Evolutionary conservation across 2,797 vertebrate genomes (phyloP), one percentile per base, ranked within the genome.

Genomic region (Smutsia temminckii): DNA sequence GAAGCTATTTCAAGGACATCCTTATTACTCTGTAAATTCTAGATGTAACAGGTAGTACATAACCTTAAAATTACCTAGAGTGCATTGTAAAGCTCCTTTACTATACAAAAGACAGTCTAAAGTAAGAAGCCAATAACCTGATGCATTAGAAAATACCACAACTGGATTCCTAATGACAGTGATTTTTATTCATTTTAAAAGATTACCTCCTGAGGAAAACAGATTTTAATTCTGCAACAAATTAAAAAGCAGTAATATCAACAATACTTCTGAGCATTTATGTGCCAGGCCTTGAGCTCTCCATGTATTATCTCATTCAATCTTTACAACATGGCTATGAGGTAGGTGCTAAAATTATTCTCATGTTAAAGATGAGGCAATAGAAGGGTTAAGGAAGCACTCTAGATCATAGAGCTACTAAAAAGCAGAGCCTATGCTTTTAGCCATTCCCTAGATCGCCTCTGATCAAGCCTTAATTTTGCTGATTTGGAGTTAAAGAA

Each of bases 181-280:
- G 27, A 42, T 74, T 88, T 90, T 84, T 75, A 59, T 74, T 84
- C 12, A 92, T 66, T 94, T 89, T 7, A 69, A 72, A 94, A 84
- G 37, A 11, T 59, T 83, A 89, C 75, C 72, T 92, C 53, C 27
- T 71, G 46, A 77, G 49, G 53, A 79, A 91, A 84, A 88, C 9
- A 71, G 0, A 4, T 75, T n/a, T 69, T 84, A 89, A 90, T 51
- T 64, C 32, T 83, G 77, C 87, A 93, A 84, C 34, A 85, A 93
- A 93, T 84, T 42, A 53, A 59, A 69, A 81, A 71, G 32, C 40
- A 87, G 40, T 77, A 34, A n/a, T 20, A 63, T 27, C 34, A 55
- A 13, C 29, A 42, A 63, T 16, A 25, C 20, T 78, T 21, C 32
- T 16, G 16, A 90, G 61, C n/a, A 92, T 29, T 79, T 53, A 68